Percentiles rank a stretch among this genome's conserved stretches.
Evolutionary conservation across 2,113 vertebrate genomes (phyloP).

Genomic region (human): GRCh38 chr16:74021501-74022000

Average conservation of each 20-base stretch:
- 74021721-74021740: not conserved
- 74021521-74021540: constrained; percentile 52
- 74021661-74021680: not conserved
- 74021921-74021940: too few species aligned
- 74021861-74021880: constrained; percentile 24
- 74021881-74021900: constrained; percentile 41
- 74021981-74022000: too few species aligned
- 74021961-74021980: too few species aligned
- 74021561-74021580: constrained; percentile 61
- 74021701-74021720: not conserved
- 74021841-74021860: not conserved
- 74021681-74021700: constrained; percentile 43
- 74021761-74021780: constrained; percentile 28
- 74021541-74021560: constrained; percentile 56
- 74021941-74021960: too few species aligned
- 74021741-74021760: not conserved
- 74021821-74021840: not conserved
- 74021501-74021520: constrained; percentile 66
- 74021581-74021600: constrained; percentile 54
- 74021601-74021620: constrained; percentile 49
- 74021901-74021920: not conserved
- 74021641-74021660: not conserved
- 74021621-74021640: constrained; percentile 26
- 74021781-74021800: not conserved
- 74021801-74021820: not conserved